These are phyloP conservation scores for Aphrocallistes beatrix DNA, from an alignment of 37 sponge, comb jelly and placozoan genomes.

Conservation along the genomic window DNA sequence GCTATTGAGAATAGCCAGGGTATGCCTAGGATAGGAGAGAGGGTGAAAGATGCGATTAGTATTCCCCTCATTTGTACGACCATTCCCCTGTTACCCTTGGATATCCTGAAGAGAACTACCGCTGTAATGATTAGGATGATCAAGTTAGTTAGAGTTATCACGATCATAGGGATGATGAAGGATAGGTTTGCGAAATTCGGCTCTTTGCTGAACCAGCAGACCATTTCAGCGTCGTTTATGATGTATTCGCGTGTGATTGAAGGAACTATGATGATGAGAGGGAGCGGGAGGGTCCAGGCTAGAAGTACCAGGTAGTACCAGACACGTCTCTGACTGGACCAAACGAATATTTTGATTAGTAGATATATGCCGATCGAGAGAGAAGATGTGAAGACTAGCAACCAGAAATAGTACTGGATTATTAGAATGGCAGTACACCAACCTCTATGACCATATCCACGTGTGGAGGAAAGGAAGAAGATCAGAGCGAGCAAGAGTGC, in stretches of 20 bases:
- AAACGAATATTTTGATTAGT: constrained; percentile 5
- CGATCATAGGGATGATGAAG: not conserved
- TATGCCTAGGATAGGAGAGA: not conserved
- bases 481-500: not conserved
- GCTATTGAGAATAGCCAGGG: constrained; percentile 3
- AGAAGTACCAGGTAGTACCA: constrained; percentile 1
- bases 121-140: not conserved
- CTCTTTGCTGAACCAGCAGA: not conserved
- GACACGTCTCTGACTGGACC: constrained; percentile 2
- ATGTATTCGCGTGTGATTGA: not conserved
- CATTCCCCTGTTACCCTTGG: not conserved
- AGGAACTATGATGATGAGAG: not conserved
- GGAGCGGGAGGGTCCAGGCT: not conserved
- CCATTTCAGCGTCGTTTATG: not conserved
- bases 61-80: not conserved
- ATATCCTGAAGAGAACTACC: constrained; percentile 1
- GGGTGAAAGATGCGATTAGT: not conserved
- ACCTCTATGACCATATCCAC: not conserved
- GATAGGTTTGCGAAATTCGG: not conserved
- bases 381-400: not conserved
- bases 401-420: not conserved
- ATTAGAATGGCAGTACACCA: not conserved
- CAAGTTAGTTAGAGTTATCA: not conserved
- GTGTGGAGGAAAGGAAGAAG: not conserved
- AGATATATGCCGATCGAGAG: not conserved